Conservation (phyloP, 1,140 invertebrate species). For the Atopsyche davidsoni region DNA sequence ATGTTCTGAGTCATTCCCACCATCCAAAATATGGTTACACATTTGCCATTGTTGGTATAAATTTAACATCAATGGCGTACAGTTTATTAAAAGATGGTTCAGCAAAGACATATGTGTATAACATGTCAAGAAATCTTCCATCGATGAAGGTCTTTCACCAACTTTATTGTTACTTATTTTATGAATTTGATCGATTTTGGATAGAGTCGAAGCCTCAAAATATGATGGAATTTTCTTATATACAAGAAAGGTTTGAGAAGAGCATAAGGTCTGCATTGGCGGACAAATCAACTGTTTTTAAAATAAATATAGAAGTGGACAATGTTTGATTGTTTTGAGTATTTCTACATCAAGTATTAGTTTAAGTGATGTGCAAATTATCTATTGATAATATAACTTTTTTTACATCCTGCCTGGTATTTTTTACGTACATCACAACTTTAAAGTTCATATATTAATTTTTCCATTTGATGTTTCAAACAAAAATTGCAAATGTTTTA, state of each 20-base stretch:
- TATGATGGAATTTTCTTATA: conserved; percentile 90
- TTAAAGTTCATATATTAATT: not conserved
- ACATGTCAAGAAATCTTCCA: conserved; percentile 64
- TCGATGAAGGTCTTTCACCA: conserved; percentile 81
- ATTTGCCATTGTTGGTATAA: conserved; percentile 89
- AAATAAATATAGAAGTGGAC: conserved; percentile 66
- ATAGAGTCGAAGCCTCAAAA: conserved; percentile 81
- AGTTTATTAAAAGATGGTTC: conserved; percentile 71
- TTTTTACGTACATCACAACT: too few relatives aligned
- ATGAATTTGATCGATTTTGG: conserved; percentile 92
- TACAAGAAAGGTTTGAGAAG: conserved; percentile 79
- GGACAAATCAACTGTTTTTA: conserved; percentile 61
- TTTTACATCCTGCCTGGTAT: too few relatives aligned
- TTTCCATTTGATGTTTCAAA: not conserved
- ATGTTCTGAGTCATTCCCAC: conserved; percentile 80
- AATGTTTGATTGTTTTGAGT: conserved; percentile 51
- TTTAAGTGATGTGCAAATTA: too few relatives aligned
- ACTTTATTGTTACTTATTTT: conserved; percentile 91
- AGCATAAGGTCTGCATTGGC: conserved; percentile 58
- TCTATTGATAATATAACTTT: too few relatives aligned
- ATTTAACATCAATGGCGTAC: conserved; percentile 87
- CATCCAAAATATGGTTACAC: conserved; percentile 86
- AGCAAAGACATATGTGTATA: conserved; percentile 91
- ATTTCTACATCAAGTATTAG: conserved; percentile 10
- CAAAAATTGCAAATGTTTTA: conserved; percentile 6